Base-by-base conservation (phyloP, 2,797 vertebrate genomes). In the Pagetopsis macropterus region DNA sequence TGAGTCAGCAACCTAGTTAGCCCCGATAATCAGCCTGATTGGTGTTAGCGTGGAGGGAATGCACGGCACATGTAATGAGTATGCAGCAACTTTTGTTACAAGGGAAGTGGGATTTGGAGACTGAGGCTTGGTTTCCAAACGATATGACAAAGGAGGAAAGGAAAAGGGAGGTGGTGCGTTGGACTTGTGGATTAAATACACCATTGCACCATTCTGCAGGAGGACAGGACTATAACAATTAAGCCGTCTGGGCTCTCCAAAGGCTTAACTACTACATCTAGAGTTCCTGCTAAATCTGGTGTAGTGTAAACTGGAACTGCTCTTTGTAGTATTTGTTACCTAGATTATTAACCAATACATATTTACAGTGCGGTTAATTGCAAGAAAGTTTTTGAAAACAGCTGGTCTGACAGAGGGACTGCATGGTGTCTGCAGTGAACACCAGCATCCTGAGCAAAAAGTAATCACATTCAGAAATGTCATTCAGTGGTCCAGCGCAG, bases 1-100 rank as follows among this genome's bases (percentile, higher is more conserved):
- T 77, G 88, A 88, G 87, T 86, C 84, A 70, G 89, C 84, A 76
- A 40, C 77, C 80, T 54, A 37, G 83, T 79, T 76, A 77, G 86
- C 68, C 70, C 66, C 27, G 27, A 79, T 88, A 88, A 92, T 90
- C 87, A 89, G 79, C 13, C 9, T 87, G 89, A 92, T 92, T 88
- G 83, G 87, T 79, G 79, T 83, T 66, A 82, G 83, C 65, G 61
- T 78, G 75, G 75, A 60, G 76, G 83, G 71, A 79, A 79, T 23
- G 80, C 70, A 56, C 54, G 1, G 63, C 82, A 78, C 82, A 65
- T 72, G 76, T 81, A 75, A 85, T 63, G 78, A 81, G 78, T 27
- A 14, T 52, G 70, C 79, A 64, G 31, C 4, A 45, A 60, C 57
- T 64, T 61, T 84, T 82, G 87, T 84, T 84, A 60, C 54, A 66